These are phyloP conservation scores for Pherbina coryleti DNA, from an alignment of 2,888 invertebrate species.

Conservation along the genomic window DNA sequence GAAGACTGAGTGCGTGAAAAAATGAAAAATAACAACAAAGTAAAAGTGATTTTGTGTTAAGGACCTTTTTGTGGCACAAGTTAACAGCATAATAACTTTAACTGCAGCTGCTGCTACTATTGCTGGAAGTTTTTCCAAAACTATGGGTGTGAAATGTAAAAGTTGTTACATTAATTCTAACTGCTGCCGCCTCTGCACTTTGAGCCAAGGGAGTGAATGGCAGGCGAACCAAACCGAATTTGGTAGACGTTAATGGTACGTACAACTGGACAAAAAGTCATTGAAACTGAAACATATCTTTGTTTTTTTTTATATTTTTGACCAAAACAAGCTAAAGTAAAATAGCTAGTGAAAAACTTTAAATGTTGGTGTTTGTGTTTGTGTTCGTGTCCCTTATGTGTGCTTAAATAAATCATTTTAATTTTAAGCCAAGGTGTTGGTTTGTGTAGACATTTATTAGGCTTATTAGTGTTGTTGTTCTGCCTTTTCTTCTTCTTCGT, in stretches of 20 bases:
- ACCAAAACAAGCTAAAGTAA: too few species aligned
- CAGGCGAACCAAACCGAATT: background rate
- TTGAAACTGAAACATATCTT: too few species aligned
- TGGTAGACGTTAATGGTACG: background rate
- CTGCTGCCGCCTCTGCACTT: background rate
- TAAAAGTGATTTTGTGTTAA: conserved; percentile 34
- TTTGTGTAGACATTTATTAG: conserved; percentile 40
- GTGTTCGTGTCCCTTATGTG: conserved; percentile 10
- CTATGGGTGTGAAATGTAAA: background rate
- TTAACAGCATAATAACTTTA: conserved; percentile 24
- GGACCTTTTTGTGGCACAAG: conserved; percentile 1
- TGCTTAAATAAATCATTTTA: conserved; percentile 40
- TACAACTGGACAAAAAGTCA: too few species aligned
- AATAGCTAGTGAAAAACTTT: too few species aligned
- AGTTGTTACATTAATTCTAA: conserved; percentile 21
- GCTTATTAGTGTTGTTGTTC: conserved; percentile 18
- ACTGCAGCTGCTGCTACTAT: background rate
- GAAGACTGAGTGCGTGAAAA: background rate
- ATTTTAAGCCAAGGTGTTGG: conserved; percentile 39
- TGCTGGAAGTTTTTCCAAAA: background rate
- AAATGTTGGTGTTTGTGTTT: background rate
- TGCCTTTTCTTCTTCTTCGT: background rate
- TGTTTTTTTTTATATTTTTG: too few species aligned
- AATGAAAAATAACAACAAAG: conserved; percentile 8
- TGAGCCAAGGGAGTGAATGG: background rate